Evolutionary conservation across 2,888 invertebrate species (phyloP), one percentile per base, ranked within the genome.

Genomic region (Caenorhabditis zanzibari): DNA sequence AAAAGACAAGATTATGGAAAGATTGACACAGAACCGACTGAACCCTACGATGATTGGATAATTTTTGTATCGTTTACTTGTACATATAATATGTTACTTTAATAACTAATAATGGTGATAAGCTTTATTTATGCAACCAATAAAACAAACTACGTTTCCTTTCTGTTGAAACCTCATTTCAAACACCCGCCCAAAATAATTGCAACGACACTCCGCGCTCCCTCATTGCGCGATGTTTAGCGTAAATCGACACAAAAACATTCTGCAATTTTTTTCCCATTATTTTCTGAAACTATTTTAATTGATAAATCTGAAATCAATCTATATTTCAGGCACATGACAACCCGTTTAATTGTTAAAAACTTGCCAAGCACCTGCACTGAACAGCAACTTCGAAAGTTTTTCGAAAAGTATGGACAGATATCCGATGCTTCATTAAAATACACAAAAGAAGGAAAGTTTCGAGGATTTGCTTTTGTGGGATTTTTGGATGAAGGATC

Each of bases 351-450:
- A 49, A 90, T 92, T 28, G 89, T 92, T 10, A 92, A 92, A 80
- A 86, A 85, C 52, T 81, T 92, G 61, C 91, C 92, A 5, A 68
- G 75, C 35, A 85, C 87, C 32, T 88, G 85, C 74, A 89, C 88
- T 0, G 91, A 92, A 75, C 73, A 84, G 10, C 74, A 87, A 64
- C 81, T 92, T 6, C 86, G 90, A 28, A 82, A 86, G 44, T 69
- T 73, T 72, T 88, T 85, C 64, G 81, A 82, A 63, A 84, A 86
- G 44, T 89, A 85, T 58, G 92, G 91, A 12, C 63, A 81, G 9
- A 68, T 99, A 10, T 98, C 98, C 9, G 98, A 99, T 93, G 95
- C 97, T 9, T 96, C 96, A 90, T 93, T 98, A 9, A 98, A 98
- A 93, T 97, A 96, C 91, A 96, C 96, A 0, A 95, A 95, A 72